Base-by-base conservation (phyloP, 2,888 invertebrate genomes). In the Platynereis dumerilii region DNA sequence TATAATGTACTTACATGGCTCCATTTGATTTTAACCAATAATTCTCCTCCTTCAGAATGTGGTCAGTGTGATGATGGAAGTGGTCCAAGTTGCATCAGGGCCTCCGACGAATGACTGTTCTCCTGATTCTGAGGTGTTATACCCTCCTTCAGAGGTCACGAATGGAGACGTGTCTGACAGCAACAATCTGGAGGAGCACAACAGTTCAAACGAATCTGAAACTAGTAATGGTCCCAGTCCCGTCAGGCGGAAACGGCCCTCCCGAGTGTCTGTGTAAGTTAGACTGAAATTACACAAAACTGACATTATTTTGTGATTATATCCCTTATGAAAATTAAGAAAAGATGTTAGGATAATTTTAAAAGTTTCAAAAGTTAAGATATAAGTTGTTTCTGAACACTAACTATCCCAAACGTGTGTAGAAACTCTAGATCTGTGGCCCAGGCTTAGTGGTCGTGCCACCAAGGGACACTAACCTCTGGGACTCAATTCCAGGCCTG, bases 61-160 rank as follows among this genome's bases (percentile, higher is more conserved):
- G 28, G 34, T 42, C 7, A 27, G 2, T 7, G 39, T 61, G 2
- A 61, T 65, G 56, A 20, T 45, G 34, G 65, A 65, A 15, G 65
- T 65, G n/a, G 24, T 34, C 15, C 60, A 56, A 48, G 42, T 61
- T 10, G 60, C 65, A 17, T 42, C 65, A 17, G 65, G 65, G 3
- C 24, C 24, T 48, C 45, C 58, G 24, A 34, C 10, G 1, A 20
- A 55, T 12, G 55, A 60, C 29, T 15, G 24, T 17, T 52, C 60
- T 7, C 24, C 34, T 7, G 22, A 22, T 5, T 48, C 60, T 34
- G 60, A 52, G 12, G 34, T 34, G 12, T 34, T 34, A 34, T 34
- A 34, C 12, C 34, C 34, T 34, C 34, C 34, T 5, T 7, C 34
- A 34, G 34, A 34, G 12, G 34, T 34, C 7, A 34, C 34, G 12